Evolutionary conservation across 2,888 invertebrate genomes (phyloP), one percentile per base, ranked within the genome.

Genomic region (Chrysomela aeneicollis): DNA sequence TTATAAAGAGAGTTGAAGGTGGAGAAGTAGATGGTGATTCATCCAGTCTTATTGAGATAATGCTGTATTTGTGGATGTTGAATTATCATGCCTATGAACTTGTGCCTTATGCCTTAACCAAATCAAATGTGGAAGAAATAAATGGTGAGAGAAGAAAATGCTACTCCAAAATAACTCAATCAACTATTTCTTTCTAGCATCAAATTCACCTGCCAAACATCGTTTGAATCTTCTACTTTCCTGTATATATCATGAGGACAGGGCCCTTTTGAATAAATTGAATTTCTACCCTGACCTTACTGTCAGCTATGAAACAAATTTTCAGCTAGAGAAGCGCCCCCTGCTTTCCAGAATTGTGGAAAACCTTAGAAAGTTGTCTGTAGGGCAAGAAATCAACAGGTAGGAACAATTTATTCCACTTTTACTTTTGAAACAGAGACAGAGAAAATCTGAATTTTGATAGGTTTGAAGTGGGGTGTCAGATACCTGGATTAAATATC

Each of bases 11-110:
- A 60, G 69, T 79, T 18, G 35, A 74, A 54, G 66, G 61, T 30
- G 74, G 74, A 17, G 74, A 80, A 55, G 77, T 78, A 58, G 69
- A 72, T 22, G 70, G 71, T 10, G 75, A 80, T 59, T 73, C 74
- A 18, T 74, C 76, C 19, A 65, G 71, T 54, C 69, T 84, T 1
- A 63, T 82, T 6, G 82, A 83, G 67, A 77, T 78, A 17, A 65
- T 81, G 35, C 72, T 83, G 35, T 82, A 81, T 66, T 73, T 84
- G 59, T 84, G 84, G 84, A 82, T 83, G 68, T 72, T 84, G 61
- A 76, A 78, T 62, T 81, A 76, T 66, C 78, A 76, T 63, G 72
- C 79, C 12, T 67, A 73, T 32, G 75, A 77, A 59, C 68, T 82
- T n/a, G 68, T 82, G 63, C 74, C 76, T 47, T 69, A 73, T 64